Evolutionary conservation across 2,888 invertebrate species (phyloP), one percentile per base, ranked within the genome.

Genomic region (Melanargia galathea): DNA sequence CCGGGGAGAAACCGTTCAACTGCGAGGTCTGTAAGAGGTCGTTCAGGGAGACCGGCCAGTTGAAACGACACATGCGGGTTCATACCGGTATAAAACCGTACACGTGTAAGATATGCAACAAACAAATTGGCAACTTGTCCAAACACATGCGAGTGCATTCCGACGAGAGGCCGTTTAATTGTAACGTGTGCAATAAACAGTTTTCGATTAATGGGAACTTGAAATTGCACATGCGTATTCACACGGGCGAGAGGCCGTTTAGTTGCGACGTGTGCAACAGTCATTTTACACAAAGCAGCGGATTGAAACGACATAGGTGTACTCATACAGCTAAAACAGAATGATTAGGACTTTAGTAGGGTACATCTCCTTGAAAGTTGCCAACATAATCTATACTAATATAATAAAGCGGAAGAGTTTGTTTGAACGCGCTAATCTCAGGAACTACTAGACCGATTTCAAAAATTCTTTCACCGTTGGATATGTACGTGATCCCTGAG

Each of bases 41-140:
- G 8, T 90, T 90, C 33, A 71, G 87, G 0, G 90, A 90, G 40
- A 83, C 83, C 0, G 87, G 88, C 0, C 89, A 88, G 30, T 60
- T 90, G 16, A 90, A 90, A 69, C 62, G 87, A 0, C 90, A 90
- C 62, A 80, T 83, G 81, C 64, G 86, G 0, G 80, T 87, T 0
- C 90, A 90, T 13, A 86, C 84, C 0, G 90, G 90, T 0, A 65
- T 86, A 0, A 89, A 89, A 49, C 83, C 88, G 0, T 88, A 87
- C 40, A 87, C 87, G 0, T 90, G 90, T 61, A 87, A 88, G 60
- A 74, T 90, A 1, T 90, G 90, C 58, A 87, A 88, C 45, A 90
- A 90, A 38, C 88, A 90, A 56, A 86, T 90, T 8, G 86, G 86
- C 0, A 88, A 89, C 69, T 64, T 90, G 6, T 82, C 88, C 0